Evolutionary conservation across 1,140 invertebrate genomes (phyloP).

Genomic region (Hestina assimilis): DNA sequence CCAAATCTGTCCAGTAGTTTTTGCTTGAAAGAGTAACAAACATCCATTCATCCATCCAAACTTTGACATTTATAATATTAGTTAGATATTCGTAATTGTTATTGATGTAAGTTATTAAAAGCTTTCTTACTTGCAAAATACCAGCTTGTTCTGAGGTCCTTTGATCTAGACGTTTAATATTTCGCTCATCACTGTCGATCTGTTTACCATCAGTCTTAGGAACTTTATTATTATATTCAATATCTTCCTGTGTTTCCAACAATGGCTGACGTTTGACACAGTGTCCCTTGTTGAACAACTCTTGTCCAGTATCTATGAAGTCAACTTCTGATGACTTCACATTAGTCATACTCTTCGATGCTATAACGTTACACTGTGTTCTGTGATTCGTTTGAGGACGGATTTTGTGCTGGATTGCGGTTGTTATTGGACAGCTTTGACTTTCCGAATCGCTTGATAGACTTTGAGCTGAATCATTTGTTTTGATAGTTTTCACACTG

Average conservation of each 20-base stretch:
- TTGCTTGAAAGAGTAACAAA: too few relatives aligned
- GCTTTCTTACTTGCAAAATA: conserved; percentile 57
- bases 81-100: too few relatives aligned
- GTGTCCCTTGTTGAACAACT: conserved; percentile 54
- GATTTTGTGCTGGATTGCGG: conserved; percentile 68
- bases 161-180: conserved; percentile 34
- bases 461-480: conserved; percentile 78
- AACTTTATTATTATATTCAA: conserved; percentile 65
- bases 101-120: background rate
- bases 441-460: conserved; percentile 82
- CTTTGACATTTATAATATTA: too few relatives aligned
- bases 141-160: conserved; percentile 54
- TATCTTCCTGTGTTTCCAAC: conserved; percentile 61
- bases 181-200: conserved; percentile 38
- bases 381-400: conserved; percentile 71
- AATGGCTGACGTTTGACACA: conserved; percentile 57
- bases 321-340: conserved; percentile 71
- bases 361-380: conserved; percentile 56
- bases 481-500: conserved; percentile 78
- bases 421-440: conserved; percentile 74
- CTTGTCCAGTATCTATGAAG: conserved; percentile 66
- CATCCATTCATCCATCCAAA: too few relatives aligned
- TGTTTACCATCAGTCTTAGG: conserved; percentile 66
- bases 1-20: too few relatives aligned
- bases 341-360: conserved; percentile 80